Base-by-base conservation (phyloP, 2,888 invertebrate genomes). In the Xestia c-nigrum region DNA sequence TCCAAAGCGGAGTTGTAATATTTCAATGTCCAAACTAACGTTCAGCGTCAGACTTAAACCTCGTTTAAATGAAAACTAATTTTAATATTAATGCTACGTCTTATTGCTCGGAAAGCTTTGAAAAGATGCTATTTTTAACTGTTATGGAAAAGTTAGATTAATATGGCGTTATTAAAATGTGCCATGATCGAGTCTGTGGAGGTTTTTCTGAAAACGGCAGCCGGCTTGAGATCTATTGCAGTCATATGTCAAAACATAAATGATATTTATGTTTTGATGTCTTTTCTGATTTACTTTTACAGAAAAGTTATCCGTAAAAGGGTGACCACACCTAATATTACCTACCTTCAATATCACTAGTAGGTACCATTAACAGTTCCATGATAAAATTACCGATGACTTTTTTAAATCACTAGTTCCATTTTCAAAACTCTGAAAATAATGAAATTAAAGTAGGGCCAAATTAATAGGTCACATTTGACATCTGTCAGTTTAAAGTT, bases 31-130 rank as follows among this genome's bases (percentile, higher is more conserved):
- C 87, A 87, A 88, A 90, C 75, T 87, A 85, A 87, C 88, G 74
- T 87, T 16, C 88, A 87, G 76, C 89, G 91, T 93, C 93, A 90
- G 90, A 85, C 87, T 88, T 88, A 91, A 91, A 87, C 92, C 91
- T 80, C 85, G 90, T 89, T 92, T 91, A 93, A 94, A 94, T 94
- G 93, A 92, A 93, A 94, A 94, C 94, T 94, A 94, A 94, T 94
- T 94, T 94, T 92, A 94, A 94, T 94, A 94, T 94, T 93, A 93
- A 94, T 92, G 91, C 90, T 85, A 59, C 81, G 85, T 86, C 87
- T 87, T 88, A 88, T 88, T 85, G 84, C 80, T 64, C 7, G 65
- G 67, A 80, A 81, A 83, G 85, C 71, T 81, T 72, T 85, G 82
- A 78, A 87, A 87, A 83, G 76, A 76, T 73, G 75, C 85, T 64